Evolutionary conservation across 2,888 invertebrate genomes (phyloP).

Genomic region (Hipparchia semele): DNA sequence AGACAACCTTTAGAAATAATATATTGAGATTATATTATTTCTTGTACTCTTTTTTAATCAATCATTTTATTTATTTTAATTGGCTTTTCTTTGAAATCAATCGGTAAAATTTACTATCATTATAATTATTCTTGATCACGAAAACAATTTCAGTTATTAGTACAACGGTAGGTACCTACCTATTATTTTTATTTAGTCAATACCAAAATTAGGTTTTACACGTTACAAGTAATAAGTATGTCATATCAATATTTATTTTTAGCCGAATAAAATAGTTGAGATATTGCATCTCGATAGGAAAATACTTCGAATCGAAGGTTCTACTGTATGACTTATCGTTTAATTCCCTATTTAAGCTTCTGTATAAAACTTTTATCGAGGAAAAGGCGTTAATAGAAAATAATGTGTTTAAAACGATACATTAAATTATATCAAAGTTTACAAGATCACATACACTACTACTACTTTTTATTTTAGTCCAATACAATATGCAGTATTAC

Average conservation of each 20-base stretch:
- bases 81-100: not conserved
- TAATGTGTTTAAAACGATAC: too few species aligned
- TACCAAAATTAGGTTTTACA: slow-evolving; percentile 37
- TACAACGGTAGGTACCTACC: slow-evolving; percentile 11
- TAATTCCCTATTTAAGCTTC: not conserved
- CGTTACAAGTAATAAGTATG: slow-evolving; percentile 18
- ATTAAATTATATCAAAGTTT: too few species aligned
- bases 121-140: not conserved
- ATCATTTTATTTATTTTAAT: not conserved
- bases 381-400: too few species aligned
- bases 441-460: too few species aligned
- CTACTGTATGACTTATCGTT: not conserved
- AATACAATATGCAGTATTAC: too few species aligned
- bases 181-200: slow-evolving; percentile 20
- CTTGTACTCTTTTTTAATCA: not conserved
- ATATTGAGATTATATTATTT: not conserved
- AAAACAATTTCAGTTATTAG: slow-evolving; percentile 3
- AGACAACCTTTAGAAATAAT: not conserved
- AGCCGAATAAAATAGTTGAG: slow-evolving; percentile 19
- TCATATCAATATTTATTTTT: slow-evolving; percentile 34
- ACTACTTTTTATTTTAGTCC: too few species aligned
- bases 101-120: not conserved
- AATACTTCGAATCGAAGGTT: slow-evolving; percentile 8
- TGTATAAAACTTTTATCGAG: not conserved
- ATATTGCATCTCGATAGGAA: not conserved